Evolutionary conservation across 2,113 vertebrate species (phyloP).

Genomic region (rabbit (Oryctolagus cuniculus)): mOryCun1.1 NC_091436.1:10123001-10123500

Average conservation of each 20-base stretch:
- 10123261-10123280: background rate
- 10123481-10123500: background rate
- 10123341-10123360: constrained; percentile 30
- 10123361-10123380: constrained; percentile 11
- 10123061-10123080: constrained; percentile 33
- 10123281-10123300: background rate
- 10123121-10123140: constrained; percentile 9
- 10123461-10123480: background rate
- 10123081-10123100: constrained; percentile 28
- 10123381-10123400: background rate
- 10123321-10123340: constrained; percentile 20
- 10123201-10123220: background rate
- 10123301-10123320: background rate
- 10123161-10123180: background rate
- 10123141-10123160: background rate
- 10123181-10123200: background rate
- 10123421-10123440: background rate
- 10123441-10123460: background rate
- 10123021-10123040: background rate
- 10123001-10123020: background rate
- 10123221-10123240: background rate
- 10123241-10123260: background rate
- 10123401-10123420: background rate
- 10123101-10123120: constrained; percentile 19
- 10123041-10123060: background rate